Evolutionary conservation across 2,797 vertebrate genomes (phyloP), one percentile per base, ranked within the genome.

Genomic region (Dipus sagitta): DNA sequence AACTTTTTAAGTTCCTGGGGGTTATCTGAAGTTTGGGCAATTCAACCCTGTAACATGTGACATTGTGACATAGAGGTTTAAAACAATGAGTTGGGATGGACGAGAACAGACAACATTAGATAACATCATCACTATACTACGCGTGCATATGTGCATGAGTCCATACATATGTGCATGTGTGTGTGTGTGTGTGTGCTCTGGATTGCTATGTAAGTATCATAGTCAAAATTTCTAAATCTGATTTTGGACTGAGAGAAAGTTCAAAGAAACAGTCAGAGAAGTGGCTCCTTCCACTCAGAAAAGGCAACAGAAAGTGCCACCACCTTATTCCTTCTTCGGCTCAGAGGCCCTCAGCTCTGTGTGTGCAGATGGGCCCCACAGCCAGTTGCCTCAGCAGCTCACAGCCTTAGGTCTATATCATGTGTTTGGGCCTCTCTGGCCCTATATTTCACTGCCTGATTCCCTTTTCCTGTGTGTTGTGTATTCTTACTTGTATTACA

Each of bases 161-260:
- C 7, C 17, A 0, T 32, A 0, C 6, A 14, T 21, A 62, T 82
- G 38, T 65, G 26, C 28, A 3, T 47, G 74, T 30, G 42, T 20
- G 6, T 58, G 2, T 68, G 38, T 67, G 20, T n/a, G 20, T 80
- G 80, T 68, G 4, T 68, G 67, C 11, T 28, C 65, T 52, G 76
- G 64, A 17, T 74, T 47, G 71, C 65, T n/a, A 71, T 17, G 2
- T 72, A 52, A 95, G 91, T 42, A 15, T 86, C 21, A 70, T 34
- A 77, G 34, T 87, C 65, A 52, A 52, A 38, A 28, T 76, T 83
- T 88, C 92, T 90, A 75, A 86, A 89, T 42, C 72, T 95, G 88
- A 64, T 60, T 60, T 76, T 18, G 24, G 47, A 34, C 18, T 21
- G 64, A 85, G n/a, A 13, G 11, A n/a, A 81, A 42, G 5, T 64